These are phyloP conservation scores for Dendroctonus valens DNA, from an alignment of 1,140 invertebrate genomes.

Conservation along the genomic window DNA sequence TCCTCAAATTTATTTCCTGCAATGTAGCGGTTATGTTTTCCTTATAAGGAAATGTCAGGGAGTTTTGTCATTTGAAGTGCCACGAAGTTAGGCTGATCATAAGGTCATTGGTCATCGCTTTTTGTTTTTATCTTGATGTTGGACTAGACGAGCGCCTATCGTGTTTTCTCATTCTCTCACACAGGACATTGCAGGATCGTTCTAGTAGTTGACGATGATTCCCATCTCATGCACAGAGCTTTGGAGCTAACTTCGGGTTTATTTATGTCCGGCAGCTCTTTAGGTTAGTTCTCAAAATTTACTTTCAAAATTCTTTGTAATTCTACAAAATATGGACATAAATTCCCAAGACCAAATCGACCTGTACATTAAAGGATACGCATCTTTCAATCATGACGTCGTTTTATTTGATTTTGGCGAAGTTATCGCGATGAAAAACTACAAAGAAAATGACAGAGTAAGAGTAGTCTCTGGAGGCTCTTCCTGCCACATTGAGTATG, in stretches of 20 bases:
- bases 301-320: slow-evolving; percentile 4
- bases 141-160: no score
- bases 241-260: neutral
- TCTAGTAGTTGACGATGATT: no score
- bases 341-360: slow-evolving; percentile 3
- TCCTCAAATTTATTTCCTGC: neutral
- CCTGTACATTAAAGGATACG: slow-evolving; percentile 12
- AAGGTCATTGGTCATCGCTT: no score
- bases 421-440: slow-evolving; percentile 44
- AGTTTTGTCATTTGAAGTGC: no score
- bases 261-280: neutral
- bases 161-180: no score
- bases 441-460: slow-evolving; percentile 53
- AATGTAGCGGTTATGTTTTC: slow-evolving; percentile 44
- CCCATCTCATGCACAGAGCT: neutral
- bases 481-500: slow-evolving; percentile 59
- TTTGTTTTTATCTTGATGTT: no score
- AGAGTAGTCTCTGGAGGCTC: slow-evolving; percentile 65
- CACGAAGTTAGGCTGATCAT: no score
- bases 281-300: slow-evolving; percentile 1
- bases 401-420: slow-evolving; percentile 44
- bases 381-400: slow-evolving; percentile 41
- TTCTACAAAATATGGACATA: slow-evolving; percentile 11
- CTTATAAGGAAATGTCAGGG: slow-evolving; percentile 39
- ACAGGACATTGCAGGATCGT: no score